phyloP scores from a whole-genome alignment of 2,888 invertebrate genomes.

The Dolichomitus sp. region DNA sequence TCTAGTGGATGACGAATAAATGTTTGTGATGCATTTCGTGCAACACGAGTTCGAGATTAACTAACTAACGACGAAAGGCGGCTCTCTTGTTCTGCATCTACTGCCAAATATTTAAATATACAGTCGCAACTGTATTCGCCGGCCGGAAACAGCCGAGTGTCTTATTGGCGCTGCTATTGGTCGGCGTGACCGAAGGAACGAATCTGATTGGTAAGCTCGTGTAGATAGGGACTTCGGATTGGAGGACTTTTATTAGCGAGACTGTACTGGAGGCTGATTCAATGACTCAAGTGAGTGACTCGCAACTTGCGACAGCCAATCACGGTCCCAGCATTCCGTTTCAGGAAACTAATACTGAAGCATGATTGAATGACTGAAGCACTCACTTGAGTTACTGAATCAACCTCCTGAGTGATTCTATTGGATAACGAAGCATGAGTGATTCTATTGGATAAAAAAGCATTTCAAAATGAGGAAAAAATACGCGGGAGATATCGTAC shows the following conservation, averaged over 20 bases:
- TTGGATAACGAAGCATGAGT: too few species aligned
- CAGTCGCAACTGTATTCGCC: background rate
- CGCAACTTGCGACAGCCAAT: too few species aligned
- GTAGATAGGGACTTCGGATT: background rate
- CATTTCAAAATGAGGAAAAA: too few species aligned
- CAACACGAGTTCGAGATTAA: constrained; percentile 67
- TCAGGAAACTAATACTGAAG: too few species aligned
- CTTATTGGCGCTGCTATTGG: background rate
- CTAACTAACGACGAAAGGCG: constrained; percentile 34
- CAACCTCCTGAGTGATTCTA: too few species aligned
- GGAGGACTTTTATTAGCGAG: background rate
- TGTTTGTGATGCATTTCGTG: constrained; percentile 69
- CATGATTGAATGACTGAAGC: too few species aligned
- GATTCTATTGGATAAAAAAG: constrained; percentile 13
- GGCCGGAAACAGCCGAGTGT: background rate
- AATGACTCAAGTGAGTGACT: too few species aligned
- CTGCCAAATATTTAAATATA: background rate
- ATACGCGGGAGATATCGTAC: too few species aligned
- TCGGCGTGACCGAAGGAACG: background rate
- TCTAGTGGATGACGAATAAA: background rate
- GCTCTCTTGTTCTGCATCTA: background rate
- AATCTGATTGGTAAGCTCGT: background rate
- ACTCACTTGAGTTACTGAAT: too few species aligned
- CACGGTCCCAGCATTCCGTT: too few species aligned
- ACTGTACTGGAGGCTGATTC: background rate